A percentile compares a stretch with the other conserved stretches of the same genome.
phyloP scores from a whole-genome alignment of 2,888 invertebrate species.

The Cheilosia impressa region DNA sequence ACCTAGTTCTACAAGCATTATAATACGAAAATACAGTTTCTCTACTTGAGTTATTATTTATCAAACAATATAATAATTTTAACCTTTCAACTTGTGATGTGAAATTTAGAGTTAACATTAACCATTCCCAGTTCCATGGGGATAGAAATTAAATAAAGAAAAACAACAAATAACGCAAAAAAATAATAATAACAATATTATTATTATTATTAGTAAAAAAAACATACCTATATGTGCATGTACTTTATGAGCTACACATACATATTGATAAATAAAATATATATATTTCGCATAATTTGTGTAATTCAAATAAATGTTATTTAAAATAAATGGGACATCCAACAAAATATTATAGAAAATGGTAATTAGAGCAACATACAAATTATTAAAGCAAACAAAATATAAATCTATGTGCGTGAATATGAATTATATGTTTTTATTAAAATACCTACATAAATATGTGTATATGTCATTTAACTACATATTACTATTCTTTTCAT shows the following conservation, averaged over 20 bases:
- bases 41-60: slow-evolving; percentile 47
- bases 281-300: slow-evolving; percentile 59
- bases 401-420: slow-evolving; percentile 37
- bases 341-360: slow-evolving; percentile 34
- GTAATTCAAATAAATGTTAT: slow-evolving; percentile 67
- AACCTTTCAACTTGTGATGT: slow-evolving; percentile 83
- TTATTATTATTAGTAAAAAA: slow-evolving; percentile 54
- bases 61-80: slow-evolving; percentile 64
- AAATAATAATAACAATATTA: slow-evolving; percentile 54
- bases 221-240: slow-evolving; percentile 30
- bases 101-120: slow-evolving; percentile 84
- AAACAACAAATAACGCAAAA: slow-evolving; percentile 31
- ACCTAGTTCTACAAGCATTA: slow-evolving; percentile 15
- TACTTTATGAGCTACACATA: slow-evolving; percentile 61
- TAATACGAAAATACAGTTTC: slow-evolving; percentile 50
- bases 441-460: slow-evolving; percentile 28
- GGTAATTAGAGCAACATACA: slow-evolving; percentile 33
- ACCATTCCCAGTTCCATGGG: slow-evolving; percentile 83
- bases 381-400: slow-evolving; percentile 30
- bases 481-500: slow-evolving; percentile 22
- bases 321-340: slow-evolving; percentile 42
- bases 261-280: slow-evolving; percentile 42
- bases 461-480: no score
- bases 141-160: slow-evolving; percentile 77
- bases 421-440: slow-evolving; percentile 53